Evolutionary conservation across 2,888 invertebrate genomes (phyloP).

Genomic region (Spisula subtruncata): DNA sequence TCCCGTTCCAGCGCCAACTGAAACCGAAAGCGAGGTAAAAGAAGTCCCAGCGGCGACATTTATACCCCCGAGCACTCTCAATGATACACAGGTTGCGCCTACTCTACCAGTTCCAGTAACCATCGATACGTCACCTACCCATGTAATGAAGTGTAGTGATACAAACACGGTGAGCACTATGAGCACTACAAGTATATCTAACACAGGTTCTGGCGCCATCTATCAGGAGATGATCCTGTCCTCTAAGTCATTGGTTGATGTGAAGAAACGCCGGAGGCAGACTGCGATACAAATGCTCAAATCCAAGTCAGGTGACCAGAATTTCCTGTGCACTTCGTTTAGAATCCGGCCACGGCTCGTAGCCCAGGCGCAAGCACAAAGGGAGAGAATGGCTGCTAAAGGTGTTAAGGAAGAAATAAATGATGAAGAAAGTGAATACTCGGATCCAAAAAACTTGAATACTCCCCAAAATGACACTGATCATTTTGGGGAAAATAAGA

Average conservation of each 20-base stretch:
- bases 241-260: constrained; percentile 78
- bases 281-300: constrained; percentile 80
- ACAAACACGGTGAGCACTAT: constrained; percentile 66
- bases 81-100: background rate
- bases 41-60: background rate
- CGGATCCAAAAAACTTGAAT: constrained; percentile 69
- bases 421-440: constrained; percentile 54
- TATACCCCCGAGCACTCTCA: background rate
- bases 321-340: constrained; percentile 83
- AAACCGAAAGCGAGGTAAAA: background rate
- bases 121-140: constrained; percentile 38
- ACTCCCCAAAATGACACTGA: constrained; percentile 71
- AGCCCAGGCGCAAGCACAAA: constrained; percentile 70
- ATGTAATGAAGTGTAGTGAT: constrained; percentile 62
- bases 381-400: constrained; percentile 57
- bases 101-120: background rate
- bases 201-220: constrained; percentile 73
- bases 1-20: constrained; percentile 26
- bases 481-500: constrained; percentile 67
- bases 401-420: constrained; percentile 60
- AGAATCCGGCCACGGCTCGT: constrained; percentile 72
- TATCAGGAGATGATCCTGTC: constrained; percentile 83
- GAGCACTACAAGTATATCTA: constrained; percentile 72
- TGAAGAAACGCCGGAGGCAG: constrained; percentile 79
- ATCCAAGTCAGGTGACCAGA: constrained; percentile 74